A percentile compares a stretch with the other conserved stretches of the same genome.
phyloP scores from a whole-genome alignment of 2,113 vertebrate species.

The Megaceryle torquata region DNA sequence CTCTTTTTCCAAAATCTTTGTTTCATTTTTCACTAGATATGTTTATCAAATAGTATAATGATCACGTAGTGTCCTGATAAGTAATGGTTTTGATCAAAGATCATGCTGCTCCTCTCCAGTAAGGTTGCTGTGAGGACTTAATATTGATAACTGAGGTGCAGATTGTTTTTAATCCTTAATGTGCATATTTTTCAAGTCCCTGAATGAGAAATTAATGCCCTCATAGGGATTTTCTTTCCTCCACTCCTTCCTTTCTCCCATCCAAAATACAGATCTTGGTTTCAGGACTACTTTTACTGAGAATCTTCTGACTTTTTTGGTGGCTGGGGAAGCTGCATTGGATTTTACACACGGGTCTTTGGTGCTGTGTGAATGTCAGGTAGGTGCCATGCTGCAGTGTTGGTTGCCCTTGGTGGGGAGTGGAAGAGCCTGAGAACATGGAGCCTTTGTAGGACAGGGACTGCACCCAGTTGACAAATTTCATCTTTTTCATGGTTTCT shows the following conservation, averaged over 20 bases:
- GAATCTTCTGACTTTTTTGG: neutral
- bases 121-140: neutral
- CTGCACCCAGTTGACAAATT: neutral
- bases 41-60: neutral
- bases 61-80: neutral
- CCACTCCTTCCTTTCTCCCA: neutral
- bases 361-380: neutral
- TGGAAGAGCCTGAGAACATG: neutral
- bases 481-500: neutral
- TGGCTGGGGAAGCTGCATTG: rapidly evolving
- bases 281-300: neutral
- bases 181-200: neutral
- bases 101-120: neutral
- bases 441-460: neutral
- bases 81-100: neutral
- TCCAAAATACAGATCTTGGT: neutral
- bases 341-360: neutral
- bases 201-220: neutral
- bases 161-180: neutral
- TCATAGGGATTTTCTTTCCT: neutral
- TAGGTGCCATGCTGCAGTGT: neutral
- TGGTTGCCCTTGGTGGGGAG: neutral
- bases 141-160: rapidly evolving
- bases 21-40: neutral
- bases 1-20: neutral